Evolutionary conservation across 2,888 invertebrate species (phyloP), one percentile per base, ranked within the genome.

Genomic region (Euplexia lucipara): DNA sequence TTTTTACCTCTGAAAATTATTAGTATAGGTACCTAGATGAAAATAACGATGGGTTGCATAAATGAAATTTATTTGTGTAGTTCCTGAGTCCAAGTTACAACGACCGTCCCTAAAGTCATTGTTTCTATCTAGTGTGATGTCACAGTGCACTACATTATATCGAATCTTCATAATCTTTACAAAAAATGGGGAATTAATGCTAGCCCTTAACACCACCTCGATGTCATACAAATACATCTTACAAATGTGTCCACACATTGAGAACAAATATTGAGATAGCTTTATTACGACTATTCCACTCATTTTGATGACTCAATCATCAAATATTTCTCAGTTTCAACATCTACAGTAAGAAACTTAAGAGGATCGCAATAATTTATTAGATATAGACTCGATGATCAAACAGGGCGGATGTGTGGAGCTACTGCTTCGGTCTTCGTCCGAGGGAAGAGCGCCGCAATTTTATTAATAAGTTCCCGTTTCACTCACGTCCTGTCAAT

Each of bases 381-480:
- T 79, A 74, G 83, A 87, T 85, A 84, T 84, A 87, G 86, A 86
- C 87, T 86, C 83, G 84, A 86, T 87, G 93, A 92, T 92, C 92
- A 91, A 92, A 91, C 87, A 82, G 86, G 82, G 92, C 93, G 94
- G 93, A 93, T 89, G 89, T 84, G 85, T 78, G 49, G 57, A 72
- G 67, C 86, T 82, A 86, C 83, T 87, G 88, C 86, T 88, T 86
- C 85, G 86, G 83, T 88, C 88, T 88, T 88, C 88, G 88, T 83
- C 85, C 86, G 86, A 86, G 91, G 94, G 93, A 92, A 93, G 90
- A 90, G 87, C 89, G 89, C 87, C 88, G 91, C 91, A 86, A 92
- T 93, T 93, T 92, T 92, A 94, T 93, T 92, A 92, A 93, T 92
- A 92, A 91, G 92, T 92, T 93, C 93, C 93, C 92, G 93, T 92